Base-by-base conservation (phyloP, 2,888 invertebrate species). In the Ephialtes manifestator region DNA sequence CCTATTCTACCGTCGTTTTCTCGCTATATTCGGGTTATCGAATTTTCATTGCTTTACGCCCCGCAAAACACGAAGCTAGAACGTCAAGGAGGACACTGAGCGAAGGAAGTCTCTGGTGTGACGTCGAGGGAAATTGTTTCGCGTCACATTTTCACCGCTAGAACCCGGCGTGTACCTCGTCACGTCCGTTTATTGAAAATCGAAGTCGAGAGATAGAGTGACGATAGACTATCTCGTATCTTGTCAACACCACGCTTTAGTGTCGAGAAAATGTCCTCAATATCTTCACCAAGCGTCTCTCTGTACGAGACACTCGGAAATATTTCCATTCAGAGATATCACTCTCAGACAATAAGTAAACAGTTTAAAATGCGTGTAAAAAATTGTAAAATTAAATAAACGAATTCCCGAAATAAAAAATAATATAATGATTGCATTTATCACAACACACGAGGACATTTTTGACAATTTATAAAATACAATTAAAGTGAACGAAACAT, bases 121-220 rank as follows among this genome's bases (percentile, higher is more conserved):
- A 83, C 83, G 83, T 74, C 58, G 67, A 28, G 43, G 58, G 58
- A 83, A 79, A 83, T 83, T 79, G 68, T 83, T 74, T 83, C 68
- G 83, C 43, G 58, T 83, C 68, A 74, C 43, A 70, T 70, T 78
- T 78, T 74, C 68, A 72, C 46, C 76, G 55, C 67, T n/a, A 43
- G 51, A 31, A 51, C n/a, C 35, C 28, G 20, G 43, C n/a, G 31
- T 51, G 31, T 55, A n/a, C 43, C 55, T 48, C 15, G 15, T 51
- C 48, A 24, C 46, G 51, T 76, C 55, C 70, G n/a, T 76, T 71
- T 84, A 80, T 84, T 58, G 81, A 65, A 84, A 84, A 84, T 80
- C 79, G 80, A 81, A 76, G 76, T 75, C 60, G 20, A 46, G 18
- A n/a, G 20, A 31, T 13, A 53, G 46, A 31, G 35, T 24, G 63